These are phyloP conservation scores for Steinernema scapterisci DNA, from an alignment of 2,888 invertebrate species.

Conservation along the genomic window DNA sequence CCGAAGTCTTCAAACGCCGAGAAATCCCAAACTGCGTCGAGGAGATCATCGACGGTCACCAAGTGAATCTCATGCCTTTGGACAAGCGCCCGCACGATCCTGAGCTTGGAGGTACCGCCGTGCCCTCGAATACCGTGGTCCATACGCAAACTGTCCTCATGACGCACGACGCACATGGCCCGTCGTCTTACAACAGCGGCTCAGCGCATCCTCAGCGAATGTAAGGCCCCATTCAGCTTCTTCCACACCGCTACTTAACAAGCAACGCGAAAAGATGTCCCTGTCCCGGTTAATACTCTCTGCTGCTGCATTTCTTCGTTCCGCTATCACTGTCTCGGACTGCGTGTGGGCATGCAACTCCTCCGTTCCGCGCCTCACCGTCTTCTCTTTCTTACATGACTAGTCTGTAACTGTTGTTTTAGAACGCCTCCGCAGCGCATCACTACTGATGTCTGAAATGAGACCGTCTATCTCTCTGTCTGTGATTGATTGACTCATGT, in stretches of 20 bases:
- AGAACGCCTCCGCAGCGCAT: constrained; percentile 21
- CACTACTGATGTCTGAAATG: constrained; percentile 7
- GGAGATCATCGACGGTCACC: constrained; percentile 36
- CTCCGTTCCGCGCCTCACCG: neutral
- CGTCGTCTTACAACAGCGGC: constrained; percentile 10
- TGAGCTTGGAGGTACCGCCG: neutral
- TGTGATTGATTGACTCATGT: neutral
- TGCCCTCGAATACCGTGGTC: constrained; percentile 2
- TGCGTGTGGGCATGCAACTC: neutral
- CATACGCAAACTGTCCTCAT: constrained; percentile 3
- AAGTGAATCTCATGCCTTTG: constrained; percentile 16
- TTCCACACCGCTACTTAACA: neutral
- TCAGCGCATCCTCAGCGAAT: constrained; percentile 14
- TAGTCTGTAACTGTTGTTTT: constrained; percentile 24
- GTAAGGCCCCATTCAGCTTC: constrained; percentile 15
- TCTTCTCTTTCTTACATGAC: neutral
- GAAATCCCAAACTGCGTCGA: constrained; percentile 54
- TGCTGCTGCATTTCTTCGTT: neutral
- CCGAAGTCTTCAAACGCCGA: constrained; percentile 64
- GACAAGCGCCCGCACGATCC: constrained; percentile 19
- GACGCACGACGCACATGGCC: neutral
- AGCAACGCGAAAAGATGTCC: neutral
- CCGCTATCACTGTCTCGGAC: constrained; percentile 1
- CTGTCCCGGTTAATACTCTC: neutral
- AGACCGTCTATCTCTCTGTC: neutral